phyloP scores from a whole-genome alignment of 2,113 vertebrate species.

The Malaclemys terrapin region DNA sequence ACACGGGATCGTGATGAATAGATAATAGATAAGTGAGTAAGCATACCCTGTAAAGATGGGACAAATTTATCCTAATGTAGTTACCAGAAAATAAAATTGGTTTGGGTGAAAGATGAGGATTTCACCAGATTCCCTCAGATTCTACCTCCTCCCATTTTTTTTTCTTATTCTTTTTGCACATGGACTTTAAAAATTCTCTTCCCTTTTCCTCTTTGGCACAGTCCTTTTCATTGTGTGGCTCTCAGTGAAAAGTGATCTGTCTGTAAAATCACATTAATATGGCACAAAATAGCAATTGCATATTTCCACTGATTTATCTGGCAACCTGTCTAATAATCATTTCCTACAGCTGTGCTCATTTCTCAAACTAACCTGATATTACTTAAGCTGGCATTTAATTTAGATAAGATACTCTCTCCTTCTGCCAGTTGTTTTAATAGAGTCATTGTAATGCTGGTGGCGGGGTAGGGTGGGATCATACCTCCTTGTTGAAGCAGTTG shows the following conservation, averaged over 20 bases:
- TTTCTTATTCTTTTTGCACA: not conserved
- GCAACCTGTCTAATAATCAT: not conserved
- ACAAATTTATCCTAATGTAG: not conserved
- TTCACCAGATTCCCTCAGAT: not conserved
- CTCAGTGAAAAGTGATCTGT: not conserved
- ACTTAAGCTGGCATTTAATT: not conserved
- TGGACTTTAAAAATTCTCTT: not conserved
- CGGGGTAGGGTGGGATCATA: not conserved
- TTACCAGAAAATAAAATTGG: not conserved
- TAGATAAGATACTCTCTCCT: not conserved
- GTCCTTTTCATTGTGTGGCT: not conserved
- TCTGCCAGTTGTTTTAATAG: not conserved
- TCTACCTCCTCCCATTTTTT: not conserved
- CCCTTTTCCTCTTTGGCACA: rapidly evolving
- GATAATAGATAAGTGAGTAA: not conserved
- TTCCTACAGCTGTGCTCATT: not conserved
- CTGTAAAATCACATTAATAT: not conserved
- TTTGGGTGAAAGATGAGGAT: not conserved
- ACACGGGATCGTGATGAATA: not conserved
- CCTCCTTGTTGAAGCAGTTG: not conserved
- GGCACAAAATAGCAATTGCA: not conserved
- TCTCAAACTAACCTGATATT: not conserved
- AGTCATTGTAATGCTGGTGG: not conserved
- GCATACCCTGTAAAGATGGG: not conserved
- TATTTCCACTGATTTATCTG: not conserved